Conservation (phyloP, 2,888 invertebrate genomes). For the Oligia fasciuncula region DNA sequence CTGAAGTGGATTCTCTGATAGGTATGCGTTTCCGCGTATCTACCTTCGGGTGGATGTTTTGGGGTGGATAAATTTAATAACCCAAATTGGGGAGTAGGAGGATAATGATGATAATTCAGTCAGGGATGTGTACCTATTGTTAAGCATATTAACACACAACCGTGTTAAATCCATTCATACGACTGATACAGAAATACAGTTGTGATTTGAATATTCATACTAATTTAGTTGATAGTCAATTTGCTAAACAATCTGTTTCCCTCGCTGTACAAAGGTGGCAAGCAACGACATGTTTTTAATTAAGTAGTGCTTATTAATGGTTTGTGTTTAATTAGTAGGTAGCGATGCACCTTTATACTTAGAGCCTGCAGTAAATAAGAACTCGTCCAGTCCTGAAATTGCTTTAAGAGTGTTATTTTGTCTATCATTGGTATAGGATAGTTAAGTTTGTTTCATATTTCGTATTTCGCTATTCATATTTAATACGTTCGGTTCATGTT, state of each 20-base stretch:
- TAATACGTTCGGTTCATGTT: neutral
- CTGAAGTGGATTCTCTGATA: no score
- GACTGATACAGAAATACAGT: neutral
- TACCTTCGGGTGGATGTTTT: no score
- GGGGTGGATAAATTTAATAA: no score
- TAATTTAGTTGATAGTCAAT: neutral
- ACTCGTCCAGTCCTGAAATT: neutral
- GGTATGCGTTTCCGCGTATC: no score
- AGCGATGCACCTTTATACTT: constrained; percentile 27
- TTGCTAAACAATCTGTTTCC: neutral
- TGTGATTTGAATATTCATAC: neutral
- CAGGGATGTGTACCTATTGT: neutral
- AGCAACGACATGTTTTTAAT: constrained; percentile 41
- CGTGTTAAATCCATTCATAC: neutral
- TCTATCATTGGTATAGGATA: neutral
- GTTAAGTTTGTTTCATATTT: neutral
- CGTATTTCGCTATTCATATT: neutral
- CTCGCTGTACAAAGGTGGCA: neutral
- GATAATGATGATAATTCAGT: neutral
- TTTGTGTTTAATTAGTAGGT: constrained; percentile 46
- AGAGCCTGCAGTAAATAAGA: constrained; percentile 10
- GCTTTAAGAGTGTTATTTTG: constrained; percentile 7
- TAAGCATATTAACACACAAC: neutral
- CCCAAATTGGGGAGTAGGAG: no score
- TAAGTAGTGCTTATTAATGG: constrained; percentile 34